Base-by-base conservation (phyloP, 2,797 vertebrate genomes). In the Pagetopsis macropterus region DNA sequence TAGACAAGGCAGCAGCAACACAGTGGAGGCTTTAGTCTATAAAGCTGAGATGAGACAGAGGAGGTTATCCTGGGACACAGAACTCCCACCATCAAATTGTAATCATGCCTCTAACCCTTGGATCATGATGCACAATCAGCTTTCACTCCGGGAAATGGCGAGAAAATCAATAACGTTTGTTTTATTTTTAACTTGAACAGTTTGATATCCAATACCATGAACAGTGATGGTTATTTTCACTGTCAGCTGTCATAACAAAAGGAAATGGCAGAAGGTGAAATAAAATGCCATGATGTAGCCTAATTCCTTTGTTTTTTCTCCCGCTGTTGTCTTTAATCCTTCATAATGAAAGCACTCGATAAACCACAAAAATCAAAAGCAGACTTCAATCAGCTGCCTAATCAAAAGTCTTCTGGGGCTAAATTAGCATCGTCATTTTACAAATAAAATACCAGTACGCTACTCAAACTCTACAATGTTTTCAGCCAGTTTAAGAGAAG, bases 41-140 rank as follows among this genome's bases (percentile, higher is more conserved):
- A 52, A 37, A 51, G 57, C 58, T 44, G 58, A 72, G 63, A 33
- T 33, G 45, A 70, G 62, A 55, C 57, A 71, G 63, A 33, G 58
- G 44, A 83, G 75, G 83, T 84, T 44, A 79, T 59, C 41, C 49
- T n/a, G 44, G 63, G 67, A 77, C 60, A 51, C 45, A 61, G 57
- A 65, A 61, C 48, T 62, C 58, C 49, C 70, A 66, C 66, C 55
- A 75, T 21, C n/a, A 51, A 19, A 13, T 43, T 71, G 41, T 57
- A 64, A 73, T 75, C 41, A 3, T 23, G 23, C 23, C 64, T 19
- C 55, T 31, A 63, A 64, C 52, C 31, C 16, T 12, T 0, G 37
- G 57, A 80, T 60, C n/a, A n/a, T 44, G 31, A 55, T 1, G 37
- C 44, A 49, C 17, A 37, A 68, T 44, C 37, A 43, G n/a, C 14